Evolutionary conservation across 2,113 vertebrate species (phyloP), one percentile per base, ranked within the genome.

Genomic region (Aramus guarauna): DNA sequence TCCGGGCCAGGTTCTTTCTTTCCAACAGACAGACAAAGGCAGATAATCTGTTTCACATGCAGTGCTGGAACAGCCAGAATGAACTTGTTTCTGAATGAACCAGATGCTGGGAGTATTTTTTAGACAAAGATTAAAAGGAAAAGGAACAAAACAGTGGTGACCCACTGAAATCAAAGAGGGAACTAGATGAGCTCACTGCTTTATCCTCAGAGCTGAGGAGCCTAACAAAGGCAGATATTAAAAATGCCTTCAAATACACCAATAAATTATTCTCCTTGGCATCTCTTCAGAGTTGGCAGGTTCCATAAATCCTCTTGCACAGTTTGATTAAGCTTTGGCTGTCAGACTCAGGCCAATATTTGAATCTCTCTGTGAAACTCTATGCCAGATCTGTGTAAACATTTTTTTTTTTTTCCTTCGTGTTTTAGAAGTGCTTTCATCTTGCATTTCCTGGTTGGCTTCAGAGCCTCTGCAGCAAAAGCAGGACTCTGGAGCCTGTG

Each of bases 261-360:
- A 47, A 48, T 89, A 91, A 90, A 85, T 96, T 82, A 88, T 59
- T 94, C 89, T 76, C 32, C 48, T 94, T 96, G 95, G 84, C 95
- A 77, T 85, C 66, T 73, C 67, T 92, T 94, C 92, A 85, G 94
- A 91, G 77, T 50, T 91, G 80, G 89, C 87, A 71, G 30, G 69
- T 62, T 89, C 45, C 53, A 23, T 89, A 95, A 96, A 95, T 96
- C 94, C 87, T 76, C 64, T 96, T 91, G 85, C 84, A 75, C 77
- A 78, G 77, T 90, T 96, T 94, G 92, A 94, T 96, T 88, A 87
- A 91, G 84, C 55, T 95, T 91, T 92, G 77, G 66, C 89, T 96
- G 92, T 90, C 87, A 71, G 84, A 58, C 8, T 85, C n/a, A 69
- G 74, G 87, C 81, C 78, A 47, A 71, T 95, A 85, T 69, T 95